Conservation (phyloP, 2,888 invertebrate species). For the Leucania comma region DNA sequence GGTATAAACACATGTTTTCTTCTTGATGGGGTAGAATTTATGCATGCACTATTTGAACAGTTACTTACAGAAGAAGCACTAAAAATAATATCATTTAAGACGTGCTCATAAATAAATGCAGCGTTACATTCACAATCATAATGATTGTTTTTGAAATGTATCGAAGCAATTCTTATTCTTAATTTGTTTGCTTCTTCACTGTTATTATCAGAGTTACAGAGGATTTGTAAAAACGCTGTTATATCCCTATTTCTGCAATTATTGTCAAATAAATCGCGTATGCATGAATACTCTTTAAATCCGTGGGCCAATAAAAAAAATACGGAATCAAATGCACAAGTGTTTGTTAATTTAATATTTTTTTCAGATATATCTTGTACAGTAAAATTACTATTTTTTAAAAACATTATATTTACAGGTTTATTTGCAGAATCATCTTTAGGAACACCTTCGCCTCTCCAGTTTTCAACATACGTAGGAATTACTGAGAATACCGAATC, state of each 20-base stretch:
- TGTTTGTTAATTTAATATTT: constrained; percentile 47
- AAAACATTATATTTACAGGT: constrained; percentile 48
- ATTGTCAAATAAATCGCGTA: constrained; percentile 51
- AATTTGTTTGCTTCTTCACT: constrained; percentile 48
- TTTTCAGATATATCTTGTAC: constrained; percentile 38
- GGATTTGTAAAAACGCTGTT: constrained; percentile 52
- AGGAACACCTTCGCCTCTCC: constrained; percentile 49
- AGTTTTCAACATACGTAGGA: constrained; percentile 51
- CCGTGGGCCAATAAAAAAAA: constrained; percentile 49
- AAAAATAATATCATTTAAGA: constrained; percentile 49
- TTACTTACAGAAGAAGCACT: constrained; percentile 48
- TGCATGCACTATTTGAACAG: constrained; percentile 48
- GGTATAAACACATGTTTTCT: constrained; percentile 45
- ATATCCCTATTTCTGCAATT: constrained; percentile 48
- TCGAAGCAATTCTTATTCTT: constrained; percentile 51
- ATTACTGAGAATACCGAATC: constrained; percentile 50
- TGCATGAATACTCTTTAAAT: constrained; percentile 48
- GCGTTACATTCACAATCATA: constrained; percentile 48
- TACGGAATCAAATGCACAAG: constrained; percentile 49
- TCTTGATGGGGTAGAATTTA: constrained; percentile 46
- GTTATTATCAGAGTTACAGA: constrained; percentile 47
- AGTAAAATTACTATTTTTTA: constrained; percentile 47
- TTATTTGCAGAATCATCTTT: constrained; percentile 49
- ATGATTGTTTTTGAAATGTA: constrained; percentile 44
- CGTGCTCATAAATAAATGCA: constrained; percentile 50